Evolutionary conservation across 1,140 invertebrate genomes (phyloP).

Genomic region (Callitettix versicolor): DNA sequence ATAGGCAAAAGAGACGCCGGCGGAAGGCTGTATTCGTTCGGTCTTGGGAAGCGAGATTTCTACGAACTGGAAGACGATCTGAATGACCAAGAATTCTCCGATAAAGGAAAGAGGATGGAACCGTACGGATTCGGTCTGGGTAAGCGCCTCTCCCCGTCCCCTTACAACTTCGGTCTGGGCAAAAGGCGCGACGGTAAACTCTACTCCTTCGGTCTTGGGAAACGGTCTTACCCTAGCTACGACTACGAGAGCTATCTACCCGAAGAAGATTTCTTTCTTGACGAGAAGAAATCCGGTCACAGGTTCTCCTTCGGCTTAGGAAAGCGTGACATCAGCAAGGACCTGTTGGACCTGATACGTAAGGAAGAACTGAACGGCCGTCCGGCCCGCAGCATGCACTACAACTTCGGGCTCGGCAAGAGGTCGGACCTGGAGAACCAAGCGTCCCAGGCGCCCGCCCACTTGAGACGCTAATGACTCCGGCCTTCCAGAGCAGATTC

Average conservation of each 20-base stretch:
- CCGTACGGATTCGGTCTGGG: constrained; percentile 34
- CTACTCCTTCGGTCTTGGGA: constrained; percentile 10
- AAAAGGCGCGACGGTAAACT: constrained; percentile 21
- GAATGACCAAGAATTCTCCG: constrained; percentile 20
- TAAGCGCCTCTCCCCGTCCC: constrained; percentile 28
- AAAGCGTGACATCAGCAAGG: not conserved
- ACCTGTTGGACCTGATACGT: not conserved
- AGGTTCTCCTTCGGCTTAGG: not conserved
- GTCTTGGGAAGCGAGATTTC: constrained; percentile 35
- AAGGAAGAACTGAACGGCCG: not conserved
- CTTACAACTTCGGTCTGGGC: constrained; percentile 29
- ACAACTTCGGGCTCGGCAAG: constrained; percentile 17
- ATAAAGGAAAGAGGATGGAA: constrained; percentile 23
- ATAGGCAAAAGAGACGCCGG: constrained; percentile 42
- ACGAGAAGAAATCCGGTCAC: not conserved
- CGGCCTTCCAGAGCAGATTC: too few species aligned
- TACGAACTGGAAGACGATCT: constrained; percentile 24
- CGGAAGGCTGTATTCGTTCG: constrained; percentile 40
- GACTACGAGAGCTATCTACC: too few species aligned
- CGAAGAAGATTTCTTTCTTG: too few species aligned
- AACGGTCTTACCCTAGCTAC: not conserved
- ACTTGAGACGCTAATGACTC: too few species aligned
- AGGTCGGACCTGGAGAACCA: not conserved
- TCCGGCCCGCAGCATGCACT: constrained; percentile 1
- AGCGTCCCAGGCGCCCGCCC: too few species aligned